These are phyloP conservation scores for Linepithema humile DNA, from an alignment of 1,140 invertebrate species.

Conservation along the genomic window DNA sequence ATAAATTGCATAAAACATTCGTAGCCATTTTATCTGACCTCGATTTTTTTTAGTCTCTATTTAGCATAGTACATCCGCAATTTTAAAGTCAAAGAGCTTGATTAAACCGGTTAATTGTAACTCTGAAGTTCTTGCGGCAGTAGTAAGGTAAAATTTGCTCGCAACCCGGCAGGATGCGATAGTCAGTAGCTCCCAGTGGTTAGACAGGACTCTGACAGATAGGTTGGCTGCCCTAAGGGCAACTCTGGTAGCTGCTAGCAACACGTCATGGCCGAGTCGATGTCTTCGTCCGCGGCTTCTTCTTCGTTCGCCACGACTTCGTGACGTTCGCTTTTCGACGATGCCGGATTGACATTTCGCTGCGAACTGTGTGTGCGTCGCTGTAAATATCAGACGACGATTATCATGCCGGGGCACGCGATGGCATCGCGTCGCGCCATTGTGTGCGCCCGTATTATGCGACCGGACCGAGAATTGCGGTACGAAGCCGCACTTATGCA, in stretches of 20 bases:
- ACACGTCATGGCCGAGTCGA: constrained; percentile 73
- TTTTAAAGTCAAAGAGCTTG: background rate
- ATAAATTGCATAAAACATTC: background rate
- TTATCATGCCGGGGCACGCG: constrained; percentile 44
- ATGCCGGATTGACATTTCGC: constrained; percentile 50
- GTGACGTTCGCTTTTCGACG: constrained; percentile 31
- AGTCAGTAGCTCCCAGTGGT: constrained; percentile 63
- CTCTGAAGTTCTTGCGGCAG: background rate
- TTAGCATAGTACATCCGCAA: background rate
- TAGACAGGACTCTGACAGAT: constrained; percentile 74
- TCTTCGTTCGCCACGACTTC: constrained; percentile 57
- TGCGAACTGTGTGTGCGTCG: constrained; percentile 16
- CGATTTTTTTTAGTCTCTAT: background rate
- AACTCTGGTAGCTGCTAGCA: constrained; percentile 78
- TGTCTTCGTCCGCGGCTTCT: constrained; percentile 59
- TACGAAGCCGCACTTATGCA: constrained; percentile 2
- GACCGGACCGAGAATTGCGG: constrained; percentile 6
- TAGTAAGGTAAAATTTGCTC: background rate
- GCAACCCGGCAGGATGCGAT: constrained; percentile 35
- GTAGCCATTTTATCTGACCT: background rate
- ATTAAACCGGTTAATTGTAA: background rate
- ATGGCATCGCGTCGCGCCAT: background rate
- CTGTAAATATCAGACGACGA: constrained; percentile 45
- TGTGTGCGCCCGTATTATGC: constrained; percentile 33
- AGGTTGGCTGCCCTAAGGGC: constrained; percentile 72